phyloP scores from a whole-genome alignment of 2,888 invertebrate species.

The Scaptomyza caliginosa region DNA sequence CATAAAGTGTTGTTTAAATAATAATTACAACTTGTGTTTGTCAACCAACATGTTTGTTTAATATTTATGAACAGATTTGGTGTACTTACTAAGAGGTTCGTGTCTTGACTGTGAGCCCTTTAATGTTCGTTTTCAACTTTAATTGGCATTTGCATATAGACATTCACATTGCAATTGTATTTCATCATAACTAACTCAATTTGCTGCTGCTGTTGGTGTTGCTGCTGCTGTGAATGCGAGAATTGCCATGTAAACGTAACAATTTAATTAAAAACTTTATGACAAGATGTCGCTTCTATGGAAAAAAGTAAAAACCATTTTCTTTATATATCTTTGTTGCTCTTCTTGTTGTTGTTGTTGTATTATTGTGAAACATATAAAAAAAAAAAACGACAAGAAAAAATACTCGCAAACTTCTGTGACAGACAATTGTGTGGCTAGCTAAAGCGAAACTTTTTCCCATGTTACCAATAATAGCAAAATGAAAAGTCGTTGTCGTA shows the following conservation, averaged over 20 bases:
- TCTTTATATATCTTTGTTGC: neutral
- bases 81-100: neutral
- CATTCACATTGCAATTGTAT: conserved; percentile 9
- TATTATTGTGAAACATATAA: conserved; percentile 37
- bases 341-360: conserved; percentile 12
- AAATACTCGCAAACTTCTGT: conserved; percentile 66
- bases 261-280: conserved; percentile 79
- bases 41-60: neutral
- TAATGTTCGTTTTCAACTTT: neutral
- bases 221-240: conserved; percentile 15
- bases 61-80: neutral
- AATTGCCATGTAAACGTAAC: conserved; percentile 51
- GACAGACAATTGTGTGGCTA: conserved; percentile 73
- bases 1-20: conserved; percentile 27
- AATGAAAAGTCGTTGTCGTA: conserved; percentile 29
- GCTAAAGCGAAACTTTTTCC: conserved; percentile 55
- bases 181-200: conserved; percentile 38
- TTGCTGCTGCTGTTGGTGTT: conserved; percentile 29
- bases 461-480: conserved; percentile 75
- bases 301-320: conserved; percentile 21
- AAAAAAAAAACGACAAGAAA: conserved; percentile 49
- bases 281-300: conserved; percentile 63
- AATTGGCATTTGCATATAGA: neutral
- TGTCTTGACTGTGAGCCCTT: neutral
- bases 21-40: conserved; percentile 31